phyloP scores from a whole-genome alignment of 2,888 invertebrate genomes.

The Hyposoter dolosus region DNA sequence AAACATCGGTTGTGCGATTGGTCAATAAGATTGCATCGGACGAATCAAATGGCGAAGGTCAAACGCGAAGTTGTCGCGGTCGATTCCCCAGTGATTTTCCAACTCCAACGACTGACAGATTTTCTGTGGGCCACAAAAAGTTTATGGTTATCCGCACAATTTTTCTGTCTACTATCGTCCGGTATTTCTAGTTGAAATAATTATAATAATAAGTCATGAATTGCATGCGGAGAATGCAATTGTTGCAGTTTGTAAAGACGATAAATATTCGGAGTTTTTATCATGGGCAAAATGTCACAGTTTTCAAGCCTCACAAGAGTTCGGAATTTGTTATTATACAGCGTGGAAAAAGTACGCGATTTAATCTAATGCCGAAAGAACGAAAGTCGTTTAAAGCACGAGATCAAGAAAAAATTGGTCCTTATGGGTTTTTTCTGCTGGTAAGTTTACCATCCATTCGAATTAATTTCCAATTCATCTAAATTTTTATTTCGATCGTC shows the following conservation, averaged over 20 bases:
- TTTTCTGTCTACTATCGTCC: neutral
- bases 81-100: neutral
- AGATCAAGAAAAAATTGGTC: conserved; percentile 50
- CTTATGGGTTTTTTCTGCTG: conserved; percentile 72
- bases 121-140: neutral
- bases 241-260: conserved; percentile 44
- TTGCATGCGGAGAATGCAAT: conserved; percentile 33
- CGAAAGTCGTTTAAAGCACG: neutral
- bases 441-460: conserved; percentile 69
- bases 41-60: neutral
- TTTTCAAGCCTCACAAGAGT: conserved; percentile 37
- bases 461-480: neutral
- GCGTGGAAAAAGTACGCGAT: conserved; percentile 41
- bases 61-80: neutral
- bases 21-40: neutral
- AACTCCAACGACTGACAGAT: neutral
- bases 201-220: conserved; percentile 52
- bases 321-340: conserved; percentile 39
- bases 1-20: neutral
- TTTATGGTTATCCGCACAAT: neutral
- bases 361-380: conserved; percentile 34
- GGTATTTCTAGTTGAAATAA: conserved; percentile 14
- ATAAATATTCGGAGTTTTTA: conserved; percentile 34
- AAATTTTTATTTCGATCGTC: neutral
- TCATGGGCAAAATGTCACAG: conserved; percentile 6